Evolutionary conservation across 2,797 vertebrate genomes (phyloP).

Genomic region (Acanthurus lineatus): DNA sequence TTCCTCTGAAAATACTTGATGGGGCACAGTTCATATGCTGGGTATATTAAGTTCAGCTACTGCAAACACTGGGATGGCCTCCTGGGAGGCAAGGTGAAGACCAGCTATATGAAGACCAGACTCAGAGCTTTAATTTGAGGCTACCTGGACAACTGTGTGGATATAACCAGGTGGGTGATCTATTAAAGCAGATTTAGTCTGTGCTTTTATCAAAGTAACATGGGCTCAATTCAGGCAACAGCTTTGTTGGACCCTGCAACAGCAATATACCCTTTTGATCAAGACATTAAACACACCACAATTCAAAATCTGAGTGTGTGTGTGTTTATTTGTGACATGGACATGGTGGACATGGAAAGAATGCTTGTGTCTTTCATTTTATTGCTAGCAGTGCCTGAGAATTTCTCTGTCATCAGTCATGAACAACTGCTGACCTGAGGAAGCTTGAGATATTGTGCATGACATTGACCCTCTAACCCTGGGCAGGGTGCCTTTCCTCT

Average conservation of each 20-base stretch:
- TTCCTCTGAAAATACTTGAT: constrained; percentile 78
- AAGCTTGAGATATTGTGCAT: constrained; percentile 39
- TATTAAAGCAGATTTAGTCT: constrained; percentile 9
- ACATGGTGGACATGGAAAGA: neutral
- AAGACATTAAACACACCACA: neutral
- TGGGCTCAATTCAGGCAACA: neutral
- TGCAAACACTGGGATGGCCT: constrained; percentile 69
- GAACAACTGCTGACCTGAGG: constrained; percentile 43
- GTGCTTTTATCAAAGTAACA: neutral
- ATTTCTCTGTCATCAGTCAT: constrained; percentile 21
- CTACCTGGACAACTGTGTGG: constrained; percentile 34
- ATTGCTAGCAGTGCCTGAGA: neutral
- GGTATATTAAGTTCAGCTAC: constrained; percentile 74
- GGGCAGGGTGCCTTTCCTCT: constrained; percentile 63
- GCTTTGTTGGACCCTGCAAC: neutral
- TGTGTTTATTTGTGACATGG: neutral
- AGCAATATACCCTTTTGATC: neutral
- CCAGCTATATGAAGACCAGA: constrained; percentile 59
- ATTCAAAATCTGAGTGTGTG: neutral
- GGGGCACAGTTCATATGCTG: constrained; percentile 59
- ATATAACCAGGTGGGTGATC: neutral
- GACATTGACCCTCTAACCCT: constrained; percentile 47
- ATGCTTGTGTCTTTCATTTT: constrained; percentile 13
- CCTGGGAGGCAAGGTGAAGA: constrained; percentile 69
- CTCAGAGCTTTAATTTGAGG: constrained; percentile 30